A percentile compares a stretch with the other conserved stretches of the same genome.
phyloP scores from a whole-genome alignment of 2,888 invertebrate genomes.

The Poecilobothrus nobilitatus region DNA sequence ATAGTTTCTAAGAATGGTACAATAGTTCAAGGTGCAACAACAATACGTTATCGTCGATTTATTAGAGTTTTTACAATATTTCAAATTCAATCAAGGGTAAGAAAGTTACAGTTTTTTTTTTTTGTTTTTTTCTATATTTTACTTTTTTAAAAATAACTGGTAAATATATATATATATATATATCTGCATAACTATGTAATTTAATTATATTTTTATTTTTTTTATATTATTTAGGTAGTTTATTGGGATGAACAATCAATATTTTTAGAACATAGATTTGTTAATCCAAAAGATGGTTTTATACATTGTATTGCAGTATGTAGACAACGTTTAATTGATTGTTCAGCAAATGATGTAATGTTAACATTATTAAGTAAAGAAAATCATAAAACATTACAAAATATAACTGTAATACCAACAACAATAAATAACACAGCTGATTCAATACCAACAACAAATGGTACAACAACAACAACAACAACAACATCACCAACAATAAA shows the following conservation, averaged over 20 bases:
- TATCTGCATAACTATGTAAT: neutral
- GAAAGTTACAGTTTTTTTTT: conserved; percentile 15
- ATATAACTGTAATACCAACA: conserved; percentile 1
- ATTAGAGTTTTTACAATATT: conserved; percentile 66
- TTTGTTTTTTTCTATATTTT: conserved; percentile 11
- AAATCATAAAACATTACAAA: conserved; percentile 3
- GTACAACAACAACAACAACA: conserved; percentile 23
- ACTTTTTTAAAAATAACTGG: neutral
- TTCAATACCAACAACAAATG: conserved; percentile 23
- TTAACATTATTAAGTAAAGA: conserved; percentile 35
- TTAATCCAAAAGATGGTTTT: conserved; percentile 63
- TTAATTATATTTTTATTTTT: too few species aligned
- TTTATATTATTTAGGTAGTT: conserved; percentile 58
- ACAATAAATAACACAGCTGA: neutral
- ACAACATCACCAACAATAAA: conserved; percentile 25
- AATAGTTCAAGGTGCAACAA: conserved; percentile 70
- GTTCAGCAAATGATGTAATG: conserved; percentile 47
- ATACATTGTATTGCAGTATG: conserved; percentile 50
- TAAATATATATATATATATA: neutral
- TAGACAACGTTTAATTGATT: conserved; percentile 46
- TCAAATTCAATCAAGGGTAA: conserved; percentile 65
- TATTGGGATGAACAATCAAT: conserved; percentile 79
- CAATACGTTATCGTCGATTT: conserved; percentile 69
- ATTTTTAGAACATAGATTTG: conserved; percentile 75
- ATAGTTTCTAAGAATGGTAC: conserved; percentile 65